These are phyloP conservation scores for Schizotus pectinicornis DNA, from an alignment of 2,888 invertebrate genomes.

Conservation along the genomic window DNA sequence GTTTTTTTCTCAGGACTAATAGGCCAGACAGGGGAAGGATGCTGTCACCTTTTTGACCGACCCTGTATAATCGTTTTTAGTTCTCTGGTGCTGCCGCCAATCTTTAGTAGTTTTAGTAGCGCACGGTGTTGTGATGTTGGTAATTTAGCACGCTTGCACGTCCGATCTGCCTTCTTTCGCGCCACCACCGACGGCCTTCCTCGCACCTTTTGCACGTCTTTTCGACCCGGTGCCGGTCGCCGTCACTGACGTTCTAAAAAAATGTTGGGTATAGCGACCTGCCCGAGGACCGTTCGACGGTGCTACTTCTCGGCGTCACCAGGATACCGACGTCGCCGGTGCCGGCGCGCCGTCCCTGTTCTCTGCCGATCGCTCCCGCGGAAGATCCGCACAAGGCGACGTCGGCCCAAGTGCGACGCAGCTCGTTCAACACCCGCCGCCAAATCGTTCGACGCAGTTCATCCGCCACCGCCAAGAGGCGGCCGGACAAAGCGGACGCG, in stretches of 20 bases:
- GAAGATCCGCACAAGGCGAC: constrained; percentile 42
- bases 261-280: constrained; percentile 61
- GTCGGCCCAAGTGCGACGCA: constrained; percentile 43
- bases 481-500: constrained; percentile 10
- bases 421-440: constrained; percentile 48
- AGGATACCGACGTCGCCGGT: constrained; percentile 60
- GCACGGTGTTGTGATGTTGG: not conserved
- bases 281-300: constrained; percentile 68
- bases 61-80: too few species aligned
- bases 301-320: constrained; percentile 67
- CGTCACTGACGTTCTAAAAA: constrained; percentile 8
- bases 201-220: too few species aligned
- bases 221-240: not conserved
- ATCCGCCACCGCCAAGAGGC: constrained; percentile 36
- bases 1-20: too few species aligned
- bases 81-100: constrained; percentile 1
- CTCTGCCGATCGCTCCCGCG: constrained; percentile 46
- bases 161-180: not conserved
- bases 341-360: constrained; percentile 51
- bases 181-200: constrained; percentile 2
- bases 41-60: too few species aligned
- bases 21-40: too few species aligned
- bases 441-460: constrained; percentile 55
- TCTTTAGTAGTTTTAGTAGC: constrained; percentile 2
- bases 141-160: constrained; percentile 8